Evolutionary conservation across 2,797 vertebrate genomes (phyloP).

Genomic region (Neosilurus mollespiculum): DNA sequence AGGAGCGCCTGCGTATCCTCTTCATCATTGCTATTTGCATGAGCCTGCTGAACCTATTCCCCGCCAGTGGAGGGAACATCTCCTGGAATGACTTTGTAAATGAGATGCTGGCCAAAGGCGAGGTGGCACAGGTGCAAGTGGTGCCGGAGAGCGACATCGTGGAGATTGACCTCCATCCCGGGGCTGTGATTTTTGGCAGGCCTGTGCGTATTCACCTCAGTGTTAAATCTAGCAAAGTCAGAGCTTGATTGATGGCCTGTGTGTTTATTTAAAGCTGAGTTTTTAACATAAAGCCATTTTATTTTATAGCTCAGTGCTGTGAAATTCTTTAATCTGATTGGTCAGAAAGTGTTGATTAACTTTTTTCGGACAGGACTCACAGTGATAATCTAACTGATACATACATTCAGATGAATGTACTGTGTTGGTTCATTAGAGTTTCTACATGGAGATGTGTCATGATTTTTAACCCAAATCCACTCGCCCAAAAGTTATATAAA

Average conservation of each 20-base stretch:
- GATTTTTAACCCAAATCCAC: too few relatives aligned
- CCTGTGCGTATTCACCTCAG: constrained; percentile 70
- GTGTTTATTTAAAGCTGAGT: neutral
- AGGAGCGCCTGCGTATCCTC: constrained; percentile 83
- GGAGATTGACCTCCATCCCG: constrained; percentile 87
- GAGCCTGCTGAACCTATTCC: constrained; percentile 76
- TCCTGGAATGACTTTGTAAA: constrained; percentile 97
- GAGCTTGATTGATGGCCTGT: neutral
- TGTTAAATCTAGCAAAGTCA: neutral
- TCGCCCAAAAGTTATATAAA: too few relatives aligned
- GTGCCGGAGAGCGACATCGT: constrained; percentile 91
- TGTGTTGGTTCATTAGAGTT: neutral
- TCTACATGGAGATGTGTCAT: neutral
- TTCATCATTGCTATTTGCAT: constrained; percentile 80
- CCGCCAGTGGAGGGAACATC: constrained; percentile 80
- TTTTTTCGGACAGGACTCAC: neutral
- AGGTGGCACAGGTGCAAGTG: constrained; percentile 90
- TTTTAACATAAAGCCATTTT: neutral
- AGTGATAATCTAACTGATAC: neutral
- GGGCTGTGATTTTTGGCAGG: constrained; percentile 88
- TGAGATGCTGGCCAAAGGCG: constrained; percentile 96
- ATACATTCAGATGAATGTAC: neutral
- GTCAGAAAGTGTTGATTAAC: neutral
- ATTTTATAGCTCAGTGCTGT: neutral
- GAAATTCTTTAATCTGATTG: neutral